These are phyloP conservation scores for Ciconia nigra DNA, from an alignment of 2,797 vertebrate species.

Conservation along the genomic window DNA sequence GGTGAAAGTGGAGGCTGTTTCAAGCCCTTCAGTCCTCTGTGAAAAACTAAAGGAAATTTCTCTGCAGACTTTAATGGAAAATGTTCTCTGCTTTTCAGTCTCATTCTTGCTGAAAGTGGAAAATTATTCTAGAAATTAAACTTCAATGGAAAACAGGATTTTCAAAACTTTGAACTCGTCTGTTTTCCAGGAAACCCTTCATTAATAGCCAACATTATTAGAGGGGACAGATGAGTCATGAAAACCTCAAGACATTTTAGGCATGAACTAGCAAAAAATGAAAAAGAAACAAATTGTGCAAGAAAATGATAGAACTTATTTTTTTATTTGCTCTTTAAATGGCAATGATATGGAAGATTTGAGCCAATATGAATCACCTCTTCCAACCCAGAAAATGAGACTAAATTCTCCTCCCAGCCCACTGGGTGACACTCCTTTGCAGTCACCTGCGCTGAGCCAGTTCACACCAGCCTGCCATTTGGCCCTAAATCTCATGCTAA, in stretches of 20 bases:
- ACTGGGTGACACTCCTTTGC: background rate
- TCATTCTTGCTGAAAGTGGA: conserved; percentile 41
- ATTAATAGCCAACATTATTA: conserved; percentile 38
- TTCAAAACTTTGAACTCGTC: conserved; percentile 7
- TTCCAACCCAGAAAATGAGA: background rate
- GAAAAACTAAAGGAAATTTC: conserved; percentile 27
- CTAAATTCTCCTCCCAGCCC: background rate
- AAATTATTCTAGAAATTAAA: conserved; percentile 51
- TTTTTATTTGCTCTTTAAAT: background rate
- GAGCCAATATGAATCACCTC: background rate
- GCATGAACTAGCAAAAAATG: background rate
- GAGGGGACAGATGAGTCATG: conserved; percentile 18
- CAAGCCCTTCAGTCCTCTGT: background rate
- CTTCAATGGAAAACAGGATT: conserved; percentile 21
- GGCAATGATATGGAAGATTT: background rate
- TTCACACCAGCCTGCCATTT: background rate
- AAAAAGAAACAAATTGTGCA: background rate
- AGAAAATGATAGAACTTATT: background rate
- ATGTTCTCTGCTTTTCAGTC: conserved; percentile 16
- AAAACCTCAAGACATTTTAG: conserved; percentile 33
- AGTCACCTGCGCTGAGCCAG: background rate
- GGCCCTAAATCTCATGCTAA: background rate
- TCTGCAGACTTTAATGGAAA: conserved; percentile 39
- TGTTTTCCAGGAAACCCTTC: conserved; percentile 52
- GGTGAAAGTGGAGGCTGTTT: conserved; percentile 20